Conservation (phyloP, 2,888 invertebrate species). For the Apamea anceps region DNA sequence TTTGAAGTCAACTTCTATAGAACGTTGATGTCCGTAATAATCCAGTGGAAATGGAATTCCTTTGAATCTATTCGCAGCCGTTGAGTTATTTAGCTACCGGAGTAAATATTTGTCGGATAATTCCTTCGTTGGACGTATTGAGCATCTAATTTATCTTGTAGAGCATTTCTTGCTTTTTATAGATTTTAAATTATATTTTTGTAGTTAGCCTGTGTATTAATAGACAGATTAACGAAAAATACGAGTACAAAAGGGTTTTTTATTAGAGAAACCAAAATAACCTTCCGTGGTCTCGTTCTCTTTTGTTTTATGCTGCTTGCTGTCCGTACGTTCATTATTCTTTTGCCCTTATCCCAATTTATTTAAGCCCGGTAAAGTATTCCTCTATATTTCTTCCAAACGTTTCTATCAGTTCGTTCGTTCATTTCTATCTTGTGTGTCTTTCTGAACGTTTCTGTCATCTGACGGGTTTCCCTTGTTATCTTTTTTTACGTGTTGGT, state of each 20-base stretch:
- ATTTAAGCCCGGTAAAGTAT: not conserved
- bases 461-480: not conserved
- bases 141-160: constrained; percentile 44
- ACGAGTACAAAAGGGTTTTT: not conserved
- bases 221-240: not conserved
- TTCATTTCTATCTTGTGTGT: too few species aligned
- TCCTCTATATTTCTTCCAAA: not conserved
- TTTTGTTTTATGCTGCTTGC: not conserved
- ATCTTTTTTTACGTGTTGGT: not conserved
- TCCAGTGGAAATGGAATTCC: constrained; percentile 56
- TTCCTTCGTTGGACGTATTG: constrained; percentile 36
- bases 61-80: constrained; percentile 63
- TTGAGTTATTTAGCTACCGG: constrained; percentile 61
- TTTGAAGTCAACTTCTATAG: constrained; percentile 36
- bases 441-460: not conserved
- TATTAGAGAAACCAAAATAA: not conserved
- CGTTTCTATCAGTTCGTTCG: not conserved
- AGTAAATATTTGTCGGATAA: constrained; percentile 57
- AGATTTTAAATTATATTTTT: not conserved
- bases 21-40: constrained; percentile 49
- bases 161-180: constrained; percentile 10
- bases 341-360: not conserved
- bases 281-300: not conserved
- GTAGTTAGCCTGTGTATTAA: not conserved
- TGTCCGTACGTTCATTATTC: too few species aligned